Evolutionary conservation across 2,797 vertebrate species (phyloP).

Genomic region (Galaxias olidus): DNA sequence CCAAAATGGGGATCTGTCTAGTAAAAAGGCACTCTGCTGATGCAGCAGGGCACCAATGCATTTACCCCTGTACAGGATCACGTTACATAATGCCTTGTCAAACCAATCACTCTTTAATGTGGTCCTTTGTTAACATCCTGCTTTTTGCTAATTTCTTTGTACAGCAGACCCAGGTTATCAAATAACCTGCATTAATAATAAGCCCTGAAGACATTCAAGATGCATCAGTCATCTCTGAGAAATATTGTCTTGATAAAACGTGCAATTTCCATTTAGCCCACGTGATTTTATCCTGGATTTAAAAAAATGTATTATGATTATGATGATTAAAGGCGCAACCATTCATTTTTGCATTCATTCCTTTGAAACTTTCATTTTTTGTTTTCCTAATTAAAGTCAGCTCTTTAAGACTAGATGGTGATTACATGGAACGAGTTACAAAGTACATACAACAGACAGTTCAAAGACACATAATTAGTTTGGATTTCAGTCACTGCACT

Average conservation of each 20-base stretch:
- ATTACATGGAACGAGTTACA: slow-evolving; percentile 19
- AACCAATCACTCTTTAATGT: not conserved
- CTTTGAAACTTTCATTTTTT: too few species aligned
- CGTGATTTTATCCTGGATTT: too few species aligned
- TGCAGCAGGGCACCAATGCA: not conserved
- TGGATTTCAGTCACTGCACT: slow-evolving; percentile 20
- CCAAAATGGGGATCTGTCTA: not conserved
- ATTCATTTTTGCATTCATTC: too few species aligned
- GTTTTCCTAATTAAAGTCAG: too few species aligned
- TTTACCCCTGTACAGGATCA: not conserved
- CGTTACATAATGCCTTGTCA: slow-evolving; percentile 5
- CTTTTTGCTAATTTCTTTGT: not conserved
- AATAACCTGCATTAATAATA: not conserved
- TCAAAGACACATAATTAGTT: slow-evolving; percentile 11
- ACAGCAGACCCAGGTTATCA: not conserved
- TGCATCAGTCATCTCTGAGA: too few species aligned
- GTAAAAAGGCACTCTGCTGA: not conserved
- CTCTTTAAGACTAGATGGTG: not conserved
- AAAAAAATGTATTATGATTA: too few species aligned
- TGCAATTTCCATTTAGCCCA: too few species aligned
- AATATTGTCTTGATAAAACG: too few species aligned
- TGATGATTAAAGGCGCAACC: too few species aligned
- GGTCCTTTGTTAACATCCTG: not conserved
- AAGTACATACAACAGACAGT: too few species aligned
- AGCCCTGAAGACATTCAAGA: too few species aligned